Evolutionary conservation across 2,113 vertebrate species (phyloP), one percentile per base, ranked within the genome.

Genomic region (Petrocephalus microphthalmus): DNA sequence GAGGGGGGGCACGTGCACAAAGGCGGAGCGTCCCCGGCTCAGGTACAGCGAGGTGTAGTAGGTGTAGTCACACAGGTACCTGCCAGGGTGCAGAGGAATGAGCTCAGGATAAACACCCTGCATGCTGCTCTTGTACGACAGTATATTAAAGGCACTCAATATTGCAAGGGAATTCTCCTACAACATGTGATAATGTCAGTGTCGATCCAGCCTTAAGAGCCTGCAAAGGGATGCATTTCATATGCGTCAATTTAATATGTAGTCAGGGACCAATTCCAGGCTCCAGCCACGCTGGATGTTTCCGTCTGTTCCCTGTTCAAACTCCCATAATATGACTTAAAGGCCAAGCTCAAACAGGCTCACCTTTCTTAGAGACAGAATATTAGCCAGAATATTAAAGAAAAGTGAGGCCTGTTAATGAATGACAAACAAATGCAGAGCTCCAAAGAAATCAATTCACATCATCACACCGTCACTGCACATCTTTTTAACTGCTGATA

Each of bases 41-140:
- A 96, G 95, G 93, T 97, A 95, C 87, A 99, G 90, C 1, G 98
- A 99, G 0, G 94, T 96, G 92, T 99, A 99, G 93, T 99, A 99
- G 60, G 97, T 97, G 94, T 97, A 99, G 92, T 99, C 98, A 74
- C 98, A 99, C 4, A 99, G 96, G 92, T 99, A 99, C 90, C 98
- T 99, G 91, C 0, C 57, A 85, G 45, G 0, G 25, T 11, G 29
- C 25, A 82, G 57, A 85, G 82, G 25, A 42, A 29, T n/a, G 13
- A 54, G 57, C 51, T 29, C n/a, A 22, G 3, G 22, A 71, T 37
- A 7, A 60, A 54, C 0, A 47, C 81, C 19, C 2, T 5, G 49
- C 51, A 10, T n/a, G 13, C 20, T 64, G 15, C 29, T 74, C 57
- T 25, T 25, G 2, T 64, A 64, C 1, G 25, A 4, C 57, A 42